A percentile compares a stretch with the other conserved stretches of the same genome.
Conservation (phyloP, 2,888 invertebrate species). For the Platerodrilus igneus region DNA sequence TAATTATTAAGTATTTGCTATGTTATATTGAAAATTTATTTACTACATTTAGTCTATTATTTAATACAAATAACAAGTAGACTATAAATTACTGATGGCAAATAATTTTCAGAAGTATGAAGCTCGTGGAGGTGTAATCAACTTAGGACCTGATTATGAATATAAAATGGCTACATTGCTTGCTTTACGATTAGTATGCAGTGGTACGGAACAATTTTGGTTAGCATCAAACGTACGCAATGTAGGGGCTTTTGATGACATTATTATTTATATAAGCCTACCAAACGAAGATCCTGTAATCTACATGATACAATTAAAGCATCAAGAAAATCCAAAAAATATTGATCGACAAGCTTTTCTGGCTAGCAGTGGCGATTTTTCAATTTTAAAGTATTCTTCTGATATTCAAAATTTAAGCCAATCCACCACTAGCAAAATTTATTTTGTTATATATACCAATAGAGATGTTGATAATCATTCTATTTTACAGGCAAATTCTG, state of each 20-base stretch:
- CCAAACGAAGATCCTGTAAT: not conserved
- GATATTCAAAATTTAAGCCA: not conserved
- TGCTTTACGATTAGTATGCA: not conserved
- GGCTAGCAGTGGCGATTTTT: not conserved
- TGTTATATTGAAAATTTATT: too few relatives aligned
- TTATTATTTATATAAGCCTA: too few relatives aligned
- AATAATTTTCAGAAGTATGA: slow-evolving; percentile 9
- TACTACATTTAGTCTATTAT: too few relatives aligned
- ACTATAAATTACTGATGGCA: too few relatives aligned
- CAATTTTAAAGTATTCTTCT: slow-evolving; percentile 1
- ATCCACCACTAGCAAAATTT: not conserved
- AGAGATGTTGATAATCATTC: not conserved
- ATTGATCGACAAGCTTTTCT: slow-evolving; percentile 1
- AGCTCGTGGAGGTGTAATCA: slow-evolving; percentile 4
- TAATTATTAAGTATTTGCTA: too few relatives aligned
- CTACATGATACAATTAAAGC: slow-evolving; percentile 8
- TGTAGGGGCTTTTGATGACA: slow-evolving; percentile 8
- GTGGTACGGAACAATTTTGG: not conserved
- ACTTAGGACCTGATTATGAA: slow-evolving; percentile 5
- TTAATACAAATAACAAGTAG: too few relatives aligned
- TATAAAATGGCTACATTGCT: slow-evolving; percentile 6
- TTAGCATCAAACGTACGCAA: slow-evolving; percentile 2
- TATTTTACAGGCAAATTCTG: not conserved
- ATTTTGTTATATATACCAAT: slow-evolving; percentile 6
- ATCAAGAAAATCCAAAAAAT: slow-evolving; percentile 4